Base-by-base conservation (phyloP, 2,113 vertebrate genomes). In the Atrichornis clamosus region DNA sequence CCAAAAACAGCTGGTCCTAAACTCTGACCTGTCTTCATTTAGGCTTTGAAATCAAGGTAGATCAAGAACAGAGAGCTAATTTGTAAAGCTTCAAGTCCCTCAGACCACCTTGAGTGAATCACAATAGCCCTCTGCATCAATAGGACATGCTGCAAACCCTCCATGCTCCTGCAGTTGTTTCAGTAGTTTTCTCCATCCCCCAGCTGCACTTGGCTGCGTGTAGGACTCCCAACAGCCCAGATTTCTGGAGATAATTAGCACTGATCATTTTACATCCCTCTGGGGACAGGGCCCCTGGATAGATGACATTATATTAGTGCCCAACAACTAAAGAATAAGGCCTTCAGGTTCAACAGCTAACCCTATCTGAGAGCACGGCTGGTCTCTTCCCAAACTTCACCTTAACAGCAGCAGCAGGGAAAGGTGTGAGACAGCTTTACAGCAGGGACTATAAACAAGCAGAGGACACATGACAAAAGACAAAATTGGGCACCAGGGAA, bases 201-300 rank as follows among this genome's bases (percentile, higher is more conserved):
- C 60, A 83, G 67, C 46, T 62, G 47, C 42, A n/a, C 18, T 37
- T 47, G 26, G 28, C 41, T 60, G 35, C 0, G 0, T 27, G 22
- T 10, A 55, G 80, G 35, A 52, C n/a, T 74, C 39, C 28, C 35
- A 83, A 26, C 3, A 79, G 24, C 33, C 35, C 55, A 52, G 30
- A n/a, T 80, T 77, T 83, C 56, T 70, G 26, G 23, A 67, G 27
- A 39, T 42, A 73, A 79, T 47, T 37, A 69, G 13, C 39, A 50
- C 11, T 2, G 2, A 55, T 79, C 14, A 50, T 80, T 88, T 92
- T n/a, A 47, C 15, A 52, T n/a, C 32, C 8, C 41, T 68, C 52
- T 42, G 19, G 32, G 30, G 32, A 69, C 35, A 33, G 49, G 32
- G 7, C 5, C 12, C 14, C 41, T 63, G 27, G 26, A 37, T 4